Evolutionary conservation across 2,113 vertebrate species (phyloP), one percentile per base, ranked within the genome.

Genomic region (Conger conger): DNA sequence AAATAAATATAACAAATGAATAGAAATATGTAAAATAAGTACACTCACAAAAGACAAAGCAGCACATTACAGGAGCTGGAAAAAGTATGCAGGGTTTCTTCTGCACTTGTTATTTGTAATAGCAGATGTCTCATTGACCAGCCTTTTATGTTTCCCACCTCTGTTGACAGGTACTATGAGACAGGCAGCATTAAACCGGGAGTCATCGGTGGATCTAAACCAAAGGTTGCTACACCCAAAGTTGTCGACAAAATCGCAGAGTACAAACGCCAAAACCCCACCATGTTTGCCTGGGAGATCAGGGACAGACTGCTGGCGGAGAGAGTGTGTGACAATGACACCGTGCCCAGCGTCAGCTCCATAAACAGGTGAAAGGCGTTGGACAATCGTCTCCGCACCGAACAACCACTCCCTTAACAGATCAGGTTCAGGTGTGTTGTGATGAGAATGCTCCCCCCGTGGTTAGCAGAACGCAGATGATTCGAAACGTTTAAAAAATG

Each of bases 221-320:
- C 98, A 98, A 99, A 99, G 97, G 98, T 99, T 82, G 98, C 98
- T 96, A 99, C 98, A 86, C 98, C 98, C 95, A 99, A 99, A 98
- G 98, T 99, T 88, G 98, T 99, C 15, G 98, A 99, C 92, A 99
- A 99, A 94, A 99, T 99, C 0, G 98, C 98, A 4, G 98, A 99
- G 90, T 99, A 99, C 94, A 99, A 99, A 91, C 97, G 98, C 92
- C 98, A 99, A 96, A 99, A 99, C 89, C 98, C 98, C 92, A 99
- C 98, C 94, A 99, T 99, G 98, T 99, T 99, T 96, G 98, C 98
- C 96, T 99, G 98, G 98, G 98, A 99, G 95, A 99, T 99, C 94
- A 96, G 98, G 92, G 98, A 99, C 89, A 94, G 98, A 86, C 97
- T 99, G 85, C 94, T 99, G 57, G 98, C 98, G 0, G 98, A 99